phyloP scores from a whole-genome alignment of 2,888 invertebrate genomes.

The Synergus laeviventris region DNA sequence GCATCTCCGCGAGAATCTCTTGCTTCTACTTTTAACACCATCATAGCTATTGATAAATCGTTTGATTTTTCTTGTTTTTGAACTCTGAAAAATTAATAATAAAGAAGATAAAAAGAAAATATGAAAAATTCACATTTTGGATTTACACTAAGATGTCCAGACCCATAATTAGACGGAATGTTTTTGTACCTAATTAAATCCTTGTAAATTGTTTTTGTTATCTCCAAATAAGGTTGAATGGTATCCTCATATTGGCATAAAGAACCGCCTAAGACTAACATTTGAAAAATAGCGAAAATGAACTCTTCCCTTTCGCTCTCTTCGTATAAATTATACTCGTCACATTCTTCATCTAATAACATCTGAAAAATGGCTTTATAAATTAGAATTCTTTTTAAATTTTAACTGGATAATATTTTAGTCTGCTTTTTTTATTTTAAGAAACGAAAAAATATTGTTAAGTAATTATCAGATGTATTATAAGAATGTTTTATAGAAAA shows the following conservation, averaged over 20 bases:
- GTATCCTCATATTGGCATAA: conserved; percentile 79
- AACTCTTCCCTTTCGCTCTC: conserved; percentile 78
- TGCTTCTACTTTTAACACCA: conserved; percentile 68
- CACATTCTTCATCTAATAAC: conserved; percentile 76
- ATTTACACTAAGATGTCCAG: background rate
- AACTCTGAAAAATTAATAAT: conserved; percentile 63
- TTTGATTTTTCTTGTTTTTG: conserved; percentile 58
- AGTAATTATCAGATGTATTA: background rate
- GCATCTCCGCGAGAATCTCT: conserved; percentile 60
- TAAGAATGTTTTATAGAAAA: background rate
- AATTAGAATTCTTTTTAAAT: background rate
- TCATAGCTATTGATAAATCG: conserved; percentile 65
- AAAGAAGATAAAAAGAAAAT: background rate
- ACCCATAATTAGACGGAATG: background rate
- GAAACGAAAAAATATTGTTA: background rate
- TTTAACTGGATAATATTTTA: background rate
- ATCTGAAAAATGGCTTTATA: conserved; percentile 62
- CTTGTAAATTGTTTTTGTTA: conserved; percentile 78
- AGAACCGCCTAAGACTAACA: conserved; percentile 79
- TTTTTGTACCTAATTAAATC: conserved; percentile 76
- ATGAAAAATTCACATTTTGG: background rate
- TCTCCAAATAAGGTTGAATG: conserved; percentile 77
- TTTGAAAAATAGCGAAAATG: conserved; percentile 77
- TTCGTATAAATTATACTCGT: conserved; percentile 75
- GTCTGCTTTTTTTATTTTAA: background rate